These are phyloP conservation scores for Pseudoatta argentina DNA, from an alignment of 1,140 invertebrate species.

Conservation along the genomic window DNA sequence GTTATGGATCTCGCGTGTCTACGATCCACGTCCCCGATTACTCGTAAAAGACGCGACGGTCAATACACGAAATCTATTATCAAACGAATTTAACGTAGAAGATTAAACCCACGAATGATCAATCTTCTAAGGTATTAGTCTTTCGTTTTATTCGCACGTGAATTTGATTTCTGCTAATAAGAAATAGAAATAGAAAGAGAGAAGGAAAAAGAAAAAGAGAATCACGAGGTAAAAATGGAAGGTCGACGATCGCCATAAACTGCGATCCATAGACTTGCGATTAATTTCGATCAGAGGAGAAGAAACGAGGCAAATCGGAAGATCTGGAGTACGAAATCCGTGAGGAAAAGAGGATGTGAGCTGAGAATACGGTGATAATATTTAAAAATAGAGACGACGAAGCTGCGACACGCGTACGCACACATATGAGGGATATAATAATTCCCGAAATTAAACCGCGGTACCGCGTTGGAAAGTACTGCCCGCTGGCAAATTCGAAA, in stretches of 20 bases:
- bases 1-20: not conserved
- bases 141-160: conserved; percentile 14
- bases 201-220: not conserved
- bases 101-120: not conserved
- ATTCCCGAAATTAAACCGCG: conserved; percentile 73
- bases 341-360: not conserved
- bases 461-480: conserved; percentile 53
- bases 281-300: conserved; percentile 43
- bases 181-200: not conserved
- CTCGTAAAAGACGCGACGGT: not conserved
- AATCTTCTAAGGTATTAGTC: not conserved
- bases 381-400: conserved; percentile 74
- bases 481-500: conserved; percentile 75
- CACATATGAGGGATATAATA: conserved; percentile 64
- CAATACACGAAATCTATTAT: not conserved
- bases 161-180: conserved; percentile 16
- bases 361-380: conserved; percentile 65
- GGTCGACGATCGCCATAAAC: not conserved
- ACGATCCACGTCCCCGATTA: not conserved
- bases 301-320: conserved; percentile 5
- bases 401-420: not conserved
- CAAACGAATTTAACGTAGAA: not conserved
- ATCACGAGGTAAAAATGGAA: conserved; percentile 37
- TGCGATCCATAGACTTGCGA: conserved; percentile 29
- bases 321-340: conserved; percentile 23